Evolutionary conservation across 1,140 invertebrate genomes (phyloP), one percentile per base, ranked within the genome.

Genomic region (Atta cephalotes): DNA sequence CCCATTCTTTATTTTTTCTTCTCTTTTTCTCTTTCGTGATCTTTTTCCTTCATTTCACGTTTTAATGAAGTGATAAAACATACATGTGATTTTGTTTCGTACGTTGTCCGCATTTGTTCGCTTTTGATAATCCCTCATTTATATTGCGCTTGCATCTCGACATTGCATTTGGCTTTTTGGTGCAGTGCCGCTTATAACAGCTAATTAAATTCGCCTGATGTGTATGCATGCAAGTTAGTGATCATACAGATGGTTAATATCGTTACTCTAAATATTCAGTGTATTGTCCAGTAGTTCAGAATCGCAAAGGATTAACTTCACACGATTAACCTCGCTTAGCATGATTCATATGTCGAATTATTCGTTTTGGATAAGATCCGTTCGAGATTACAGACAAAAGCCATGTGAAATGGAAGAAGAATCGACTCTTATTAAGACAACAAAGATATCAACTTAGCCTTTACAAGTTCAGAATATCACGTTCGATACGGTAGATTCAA

Each of bases 11-110:
- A 10, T 71, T 21, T 70, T 35, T 85, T 35, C 16, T 35, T 53
- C 49, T 79, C 39, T 72, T 60, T 81, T 35, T 60, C 76, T 70
- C 74, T 80, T 84, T 78, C 70, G 0, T 16, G 21, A 5, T 56
- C 25, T 60, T 70, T 35, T 70, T 35, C 39, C 65, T 35, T 14
- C 65, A 53, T 85, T 70, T 85, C 25, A 45, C 45, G 39, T 84
- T 84, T 76, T 84, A 82, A 84, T 84, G 56, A 84, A 84, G 56
- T 70, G 80, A 84, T 84, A 84, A 70, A 70, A 58, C 53, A 39
- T 31, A 76, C 31, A 82, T 58, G 70, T 70, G 76, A 81, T 66
- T 70, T 51, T 56, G 21, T 49, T 49, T 49, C 65, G 21, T 79
- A 51, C 72, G 62, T 25, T 35, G 53, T 66, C 10, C 62, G 76